Evolutionary conservation across 2,888 invertebrate species (phyloP).

Genomic region (Megastigmus dorsalis): DNA sequence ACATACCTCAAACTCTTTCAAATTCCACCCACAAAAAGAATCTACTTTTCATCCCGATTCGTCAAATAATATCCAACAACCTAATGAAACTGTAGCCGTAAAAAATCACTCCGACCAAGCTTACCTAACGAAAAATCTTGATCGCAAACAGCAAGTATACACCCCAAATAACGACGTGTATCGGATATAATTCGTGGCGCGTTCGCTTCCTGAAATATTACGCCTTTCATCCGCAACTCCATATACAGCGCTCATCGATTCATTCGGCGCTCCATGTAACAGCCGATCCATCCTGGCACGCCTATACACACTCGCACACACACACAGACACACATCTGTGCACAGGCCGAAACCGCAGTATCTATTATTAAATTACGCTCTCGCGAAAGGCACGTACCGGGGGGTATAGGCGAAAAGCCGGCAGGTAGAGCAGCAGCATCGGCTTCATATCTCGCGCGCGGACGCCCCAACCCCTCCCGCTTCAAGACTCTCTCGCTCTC

Average conservation of each 20-base stretch:
- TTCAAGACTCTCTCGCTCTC: conserved; percentile 6
- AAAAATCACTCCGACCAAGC: too few species aligned
- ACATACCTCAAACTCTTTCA: too few species aligned
- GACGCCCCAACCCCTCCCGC: background rate
- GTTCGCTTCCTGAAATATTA: background rate
- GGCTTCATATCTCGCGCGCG: conserved; percentile 46
- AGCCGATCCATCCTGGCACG: background rate
- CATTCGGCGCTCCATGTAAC: conserved; percentile 7
- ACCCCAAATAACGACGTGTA: background rate
- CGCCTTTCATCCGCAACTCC: conserved; percentile 9
- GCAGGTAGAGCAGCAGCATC: conserved; percentile 17
- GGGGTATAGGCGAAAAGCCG: conserved; percentile 53
- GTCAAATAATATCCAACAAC: too few species aligned
- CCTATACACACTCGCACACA: background rate
- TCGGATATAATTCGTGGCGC: background rate
- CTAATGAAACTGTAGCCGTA: too few species aligned
- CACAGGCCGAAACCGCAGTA: conserved; percentile 6
- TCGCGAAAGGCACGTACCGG: conserved; percentile 44
- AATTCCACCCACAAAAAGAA: too few species aligned
- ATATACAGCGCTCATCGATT: background rate
- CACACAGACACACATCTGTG: background rate
- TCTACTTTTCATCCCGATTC: too few species aligned
- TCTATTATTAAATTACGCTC: conserved; percentile 53
- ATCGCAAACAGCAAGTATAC: too few species aligned
- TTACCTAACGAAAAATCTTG: too few species aligned